Evolutionary conservation across 1,140 invertebrate genomes (phyloP).

Genomic region (Pogonognathellus flavescens): DNA sequence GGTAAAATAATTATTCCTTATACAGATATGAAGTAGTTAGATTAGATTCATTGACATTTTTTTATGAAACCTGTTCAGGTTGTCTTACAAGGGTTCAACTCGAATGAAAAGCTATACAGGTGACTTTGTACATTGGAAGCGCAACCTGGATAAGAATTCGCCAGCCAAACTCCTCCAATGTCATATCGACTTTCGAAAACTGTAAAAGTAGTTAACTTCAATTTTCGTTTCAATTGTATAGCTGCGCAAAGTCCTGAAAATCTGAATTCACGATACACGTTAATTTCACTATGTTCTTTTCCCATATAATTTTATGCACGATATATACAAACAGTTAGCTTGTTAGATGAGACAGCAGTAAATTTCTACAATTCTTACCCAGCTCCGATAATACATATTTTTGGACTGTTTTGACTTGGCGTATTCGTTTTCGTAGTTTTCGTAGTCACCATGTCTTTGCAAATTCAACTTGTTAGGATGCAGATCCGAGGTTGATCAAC

Average conservation of each 20-base stretch:
- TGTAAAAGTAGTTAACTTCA: slow-evolving; percentile 54
- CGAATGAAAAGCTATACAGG: slow-evolving; percentile 62
- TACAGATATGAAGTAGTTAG: no score
- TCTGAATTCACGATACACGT: no score
- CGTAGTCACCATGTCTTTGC: neutral
- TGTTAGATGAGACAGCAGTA: neutral
- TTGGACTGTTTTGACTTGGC: neutral
- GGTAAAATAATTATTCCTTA: neutral
- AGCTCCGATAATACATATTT: slow-evolving; percentile 10
- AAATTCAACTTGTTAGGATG: neutral
- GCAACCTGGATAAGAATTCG: slow-evolving; percentile 63
- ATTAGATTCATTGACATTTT: no score
- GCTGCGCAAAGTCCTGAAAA: slow-evolving; percentile 61
- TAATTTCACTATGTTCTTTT: no score
- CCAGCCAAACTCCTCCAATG: slow-evolving; percentile 61
- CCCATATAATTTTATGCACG: no score
- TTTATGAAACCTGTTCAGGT: neutral
- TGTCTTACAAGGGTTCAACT: slow-evolving; percentile 61
- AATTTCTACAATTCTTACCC: slow-evolving; percentile 27
- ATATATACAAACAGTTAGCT: neutral
- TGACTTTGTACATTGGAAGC: slow-evolving; percentile 57
- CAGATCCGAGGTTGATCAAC: no score
- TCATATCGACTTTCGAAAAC: slow-evolving; percentile 56
- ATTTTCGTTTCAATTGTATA: slow-evolving; percentile 58
- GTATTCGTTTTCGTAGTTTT: neutral